Evolutionary conservation across 2,888 invertebrate species (phyloP).

Genomic region (Pseudococcus jackbeardsleyi): DNA sequence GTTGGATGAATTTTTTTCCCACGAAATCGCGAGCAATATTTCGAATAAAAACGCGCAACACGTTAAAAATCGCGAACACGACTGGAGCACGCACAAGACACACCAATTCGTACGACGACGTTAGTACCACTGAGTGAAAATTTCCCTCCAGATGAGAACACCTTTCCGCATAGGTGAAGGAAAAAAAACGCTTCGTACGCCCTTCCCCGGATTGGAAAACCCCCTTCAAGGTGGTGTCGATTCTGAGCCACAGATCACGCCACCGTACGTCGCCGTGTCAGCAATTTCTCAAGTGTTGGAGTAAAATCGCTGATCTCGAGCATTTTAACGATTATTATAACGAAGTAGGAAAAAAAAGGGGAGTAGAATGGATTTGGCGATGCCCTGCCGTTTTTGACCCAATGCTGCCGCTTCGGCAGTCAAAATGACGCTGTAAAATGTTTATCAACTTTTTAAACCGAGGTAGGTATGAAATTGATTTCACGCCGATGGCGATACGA

Average conservation of each 20-base stretch:
- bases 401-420: neutral
- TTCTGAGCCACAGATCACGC: slow-evolving; percentile 33
- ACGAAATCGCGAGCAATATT: neutral
- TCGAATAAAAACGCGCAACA: slow-evolving; percentile 54
- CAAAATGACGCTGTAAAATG: slow-evolving; percentile 16
- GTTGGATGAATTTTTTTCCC: neutral
- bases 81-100: neutral
- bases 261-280: neutral
- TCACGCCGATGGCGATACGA: neutral
- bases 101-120: slow-evolving; percentile 24
- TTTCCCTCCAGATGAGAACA: slow-evolving; percentile 13
- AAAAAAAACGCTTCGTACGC: slow-evolving; percentile 39
- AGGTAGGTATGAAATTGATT: slow-evolving; percentile 12
- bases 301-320: slow-evolving; percentile 45
- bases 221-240: neutral
- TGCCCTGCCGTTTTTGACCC: neutral
- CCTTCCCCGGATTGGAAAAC: slow-evolving; percentile 15
- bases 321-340: slow-evolving; percentile 49
- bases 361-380: neutral
- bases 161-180: slow-evolving; percentile 47
- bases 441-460: neutral
- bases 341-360: neutral
- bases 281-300: slow-evolving; percentile 24
- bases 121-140: slow-evolving; percentile 28
- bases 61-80: slow-evolving; percentile 38